phyloP scores from a whole-genome alignment of 2,113 vertebrate species.

The Siphamia tubifer region DNA sequence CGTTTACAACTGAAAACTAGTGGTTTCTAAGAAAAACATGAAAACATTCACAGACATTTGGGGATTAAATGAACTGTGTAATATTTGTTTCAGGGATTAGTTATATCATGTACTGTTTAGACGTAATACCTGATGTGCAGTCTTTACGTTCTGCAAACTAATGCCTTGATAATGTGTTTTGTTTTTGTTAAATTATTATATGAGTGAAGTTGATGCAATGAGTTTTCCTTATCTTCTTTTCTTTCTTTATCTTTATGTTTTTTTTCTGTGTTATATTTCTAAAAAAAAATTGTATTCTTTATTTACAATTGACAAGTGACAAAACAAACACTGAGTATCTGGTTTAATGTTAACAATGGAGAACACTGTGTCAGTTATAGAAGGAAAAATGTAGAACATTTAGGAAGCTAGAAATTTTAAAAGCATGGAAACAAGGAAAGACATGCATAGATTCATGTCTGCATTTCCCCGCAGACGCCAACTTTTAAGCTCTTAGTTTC shows the following conservation, averaged over 20 bases:
- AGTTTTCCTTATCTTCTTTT: too few species aligned
- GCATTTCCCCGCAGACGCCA: too few species aligned
- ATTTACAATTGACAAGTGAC: conserved; percentile 44
- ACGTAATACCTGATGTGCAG: neutral
- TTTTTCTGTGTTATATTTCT: too few species aligned
- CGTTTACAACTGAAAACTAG: neutral
- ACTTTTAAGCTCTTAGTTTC: neutral
- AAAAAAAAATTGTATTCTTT: too few species aligned
- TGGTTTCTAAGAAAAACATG: neutral
- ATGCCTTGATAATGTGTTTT: neutral
- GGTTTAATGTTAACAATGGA: conserved; percentile 25
- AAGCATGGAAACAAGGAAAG: conserved; percentile 11
- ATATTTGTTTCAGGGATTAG: neutral
- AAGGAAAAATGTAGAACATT: neutral
- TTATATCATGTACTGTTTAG: neutral
- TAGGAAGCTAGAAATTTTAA: neutral
- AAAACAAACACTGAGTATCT: conserved; percentile 2
- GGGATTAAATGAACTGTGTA: neutral
- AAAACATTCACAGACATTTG: neutral
- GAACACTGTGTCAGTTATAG: conserved; percentile 11
- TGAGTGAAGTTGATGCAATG: neutral
- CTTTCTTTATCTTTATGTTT: too few species aligned
- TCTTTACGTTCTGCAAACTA: neutral
- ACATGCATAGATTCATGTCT: too few species aligned
- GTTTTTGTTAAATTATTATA: conserved; percentile 31